Percentiles rank a stretch among this genome's conserved stretches.
Conservation (phyloP, 2,888 invertebrate species). For the Papilio elwesi region DNA sequence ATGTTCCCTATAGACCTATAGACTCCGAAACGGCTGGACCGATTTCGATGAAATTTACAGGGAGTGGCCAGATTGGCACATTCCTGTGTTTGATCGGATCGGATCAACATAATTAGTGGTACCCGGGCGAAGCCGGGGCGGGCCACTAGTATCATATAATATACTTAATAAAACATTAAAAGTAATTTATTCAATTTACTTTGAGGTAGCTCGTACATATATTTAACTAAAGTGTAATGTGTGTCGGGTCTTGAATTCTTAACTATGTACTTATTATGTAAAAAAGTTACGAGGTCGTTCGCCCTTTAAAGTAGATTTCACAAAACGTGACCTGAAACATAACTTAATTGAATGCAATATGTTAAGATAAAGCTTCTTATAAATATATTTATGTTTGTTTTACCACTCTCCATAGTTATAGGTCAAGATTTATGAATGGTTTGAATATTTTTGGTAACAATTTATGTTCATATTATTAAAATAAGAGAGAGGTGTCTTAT, state of each 20-base stretch:
- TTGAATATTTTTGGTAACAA: too few relatives aligned
- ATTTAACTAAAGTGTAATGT: neutral
- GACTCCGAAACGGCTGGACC: too few relatives aligned
- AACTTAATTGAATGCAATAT: slow-evolving; percentile 3
- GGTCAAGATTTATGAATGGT: neutral
- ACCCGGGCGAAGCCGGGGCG: too few relatives aligned
- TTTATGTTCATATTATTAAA: too few relatives aligned
- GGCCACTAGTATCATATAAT: too few relatives aligned
- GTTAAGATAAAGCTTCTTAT: neutral
- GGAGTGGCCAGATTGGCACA: too few relatives aligned
- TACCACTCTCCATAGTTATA: neutral
- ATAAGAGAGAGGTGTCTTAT: too few relatives aligned
- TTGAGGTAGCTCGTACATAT: neutral
- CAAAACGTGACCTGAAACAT: slow-evolving; percentile 11
- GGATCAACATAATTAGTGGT: too few relatives aligned
- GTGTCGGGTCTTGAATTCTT: neutral
- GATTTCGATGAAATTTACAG: too few relatives aligned
- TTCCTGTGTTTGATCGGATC: too few relatives aligned
- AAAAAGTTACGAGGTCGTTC: neutral
- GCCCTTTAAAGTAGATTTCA: slow-evolving; percentile 13
- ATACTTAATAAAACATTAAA: neutral
- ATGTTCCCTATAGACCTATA: too few relatives aligned
- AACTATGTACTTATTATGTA: neutral
- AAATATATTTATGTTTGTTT: neutral
- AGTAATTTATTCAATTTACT: neutral